Percentiles rank a stretch among this genome's conserved stretches.
phyloP scores from a whole-genome alignment of 2,888 invertebrate species.

The Meloe dianella region DNA sequence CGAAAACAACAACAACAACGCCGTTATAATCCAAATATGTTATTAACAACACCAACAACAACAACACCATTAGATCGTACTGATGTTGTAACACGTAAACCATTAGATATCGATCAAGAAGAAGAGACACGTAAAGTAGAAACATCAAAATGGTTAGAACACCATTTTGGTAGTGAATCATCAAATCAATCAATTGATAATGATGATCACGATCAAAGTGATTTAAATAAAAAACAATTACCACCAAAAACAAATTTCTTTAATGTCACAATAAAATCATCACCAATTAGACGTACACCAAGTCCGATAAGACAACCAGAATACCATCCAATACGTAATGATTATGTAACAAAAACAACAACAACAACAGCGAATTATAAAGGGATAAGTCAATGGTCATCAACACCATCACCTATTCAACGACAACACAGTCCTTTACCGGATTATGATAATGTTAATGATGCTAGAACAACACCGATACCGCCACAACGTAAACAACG shows the following conservation, averaged over 20 bases:
- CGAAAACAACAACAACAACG: conserved; percentile 56
- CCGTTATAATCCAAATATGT: not conserved
- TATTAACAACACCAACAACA: not conserved
- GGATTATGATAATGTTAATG: conserved; percentile 36
- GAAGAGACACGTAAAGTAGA: conserved; percentile 89
- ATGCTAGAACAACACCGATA: conserved; percentile 61
- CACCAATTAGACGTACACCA: conserved; percentile 60
- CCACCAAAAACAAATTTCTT: conserved; percentile 76
- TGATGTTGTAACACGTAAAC: conserved; percentile 80
- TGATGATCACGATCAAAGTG: not conserved
- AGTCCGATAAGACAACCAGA: conserved; percentile 45
- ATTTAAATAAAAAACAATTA: conserved; percentile 65
- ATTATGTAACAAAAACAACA: not conserved
- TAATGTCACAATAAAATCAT: conserved; percentile 77
- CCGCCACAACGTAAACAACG: conserved; percentile 69
- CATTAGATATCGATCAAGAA: conserved; percentile 84
- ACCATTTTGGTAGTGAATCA: conserved; percentile 88
- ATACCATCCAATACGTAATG: not conserved
- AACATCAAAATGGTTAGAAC: conserved; percentile 90
- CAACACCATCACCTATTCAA: conserved; percentile 21
- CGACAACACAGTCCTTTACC: conserved; percentile 44
- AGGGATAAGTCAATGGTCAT: conserved; percentile 80
- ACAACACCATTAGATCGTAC: conserved; percentile 68
- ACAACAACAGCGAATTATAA: not conserved
- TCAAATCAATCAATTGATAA: conserved; percentile 74